These are phyloP conservation scores for Drosophila lowei DNA, from an alignment of 1,140 invertebrate genomes.

Conservation along the genomic window DNA sequence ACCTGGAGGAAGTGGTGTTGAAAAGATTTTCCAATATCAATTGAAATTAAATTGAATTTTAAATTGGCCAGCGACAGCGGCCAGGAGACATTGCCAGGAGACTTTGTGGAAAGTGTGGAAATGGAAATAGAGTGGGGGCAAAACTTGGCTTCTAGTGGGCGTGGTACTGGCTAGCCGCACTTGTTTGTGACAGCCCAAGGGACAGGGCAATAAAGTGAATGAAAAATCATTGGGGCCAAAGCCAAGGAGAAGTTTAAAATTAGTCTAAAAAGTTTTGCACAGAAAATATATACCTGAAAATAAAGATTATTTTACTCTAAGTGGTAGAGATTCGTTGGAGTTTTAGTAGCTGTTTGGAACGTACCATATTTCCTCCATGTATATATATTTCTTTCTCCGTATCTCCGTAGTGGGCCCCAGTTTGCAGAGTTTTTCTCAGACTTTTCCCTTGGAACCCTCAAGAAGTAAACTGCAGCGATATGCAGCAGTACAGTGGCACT, in stretches of 20 bases:
- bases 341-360: too few relatives aligned
- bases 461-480: too few relatives aligned
- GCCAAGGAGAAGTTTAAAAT: slow-evolving; percentile 6
- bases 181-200: slow-evolving; percentile 56
- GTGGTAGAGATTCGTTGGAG: too few relatives aligned
- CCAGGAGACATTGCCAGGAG: slow-evolving; percentile 24
- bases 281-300: background rate
- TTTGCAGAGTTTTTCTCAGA: too few relatives aligned
- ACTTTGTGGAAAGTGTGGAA: too few relatives aligned
- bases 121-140: background rate
- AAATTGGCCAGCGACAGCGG: slow-evolving; percentile 60
- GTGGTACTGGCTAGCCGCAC: slow-evolving; percentile 32
- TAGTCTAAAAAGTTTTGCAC: background rate
- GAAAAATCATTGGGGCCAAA: slow-evolving; percentile 23
- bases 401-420: too few relatives aligned
- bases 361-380: too few relatives aligned
- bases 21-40: slow-evolving; percentile 66
- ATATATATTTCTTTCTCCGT: too few relatives aligned
- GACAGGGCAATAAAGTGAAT: slow-evolving; percentile 36
- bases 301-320: background rate
- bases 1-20: background rate
- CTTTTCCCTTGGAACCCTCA: too few relatives aligned
- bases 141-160: slow-evolving; percentile 23
- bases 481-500: too few relatives aligned
- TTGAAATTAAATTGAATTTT: slow-evolving; percentile 80